Evolutionary conservation across 2,888 invertebrate genomes (phyloP), one percentile per base, ranked within the genome.

Genomic region (Sisyra terminalis): DNA sequence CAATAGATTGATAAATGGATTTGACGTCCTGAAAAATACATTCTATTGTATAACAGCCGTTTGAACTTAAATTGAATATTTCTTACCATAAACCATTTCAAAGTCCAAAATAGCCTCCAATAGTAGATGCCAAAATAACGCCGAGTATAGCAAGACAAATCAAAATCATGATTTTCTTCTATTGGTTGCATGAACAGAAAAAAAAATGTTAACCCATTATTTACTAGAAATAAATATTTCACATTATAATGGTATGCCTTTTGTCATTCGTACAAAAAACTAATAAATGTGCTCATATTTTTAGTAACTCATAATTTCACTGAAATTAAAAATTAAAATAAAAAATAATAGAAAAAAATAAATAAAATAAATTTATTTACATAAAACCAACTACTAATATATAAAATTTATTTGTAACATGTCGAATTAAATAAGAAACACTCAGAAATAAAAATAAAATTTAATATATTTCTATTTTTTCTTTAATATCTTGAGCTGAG

Each of bases 131-230:
- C 64, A 84, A 70, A 62, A 85, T 78, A 68, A 83, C 70, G 64
- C 78, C 77, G 70, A 82, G 73, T 67, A 87, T 75, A 65, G 83
- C 75, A 69, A 87, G 76, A 74, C 87, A 87, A 72, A 86, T 78
- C 69, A 85, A 75, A 75, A 88, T 86, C 79, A 85, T 80, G 70
- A 86, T 84, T 78, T 84, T 80, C 84, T 86, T 86, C 82, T 82
- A 79, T 74, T 75, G 62, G 56, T 52, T 50, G 47, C 49, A 50
- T 51, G 50, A 45, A 49, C 8, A 15, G 2, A 18, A 17, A 34
- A 9, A 14, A 11, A 11, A 3, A 8, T 30, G 18, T 37, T 37
- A 37, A 37, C 9, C 6, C 14, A 16, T 18, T 37, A 5, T 24
- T 24, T 24, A 7, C 24, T 24, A 7, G 7, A 24, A 24, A 24